These are phyloP conservation scores for Drosophila acutilabella DNA, from an alignment of 2,888 invertebrate species.

Conservation along the genomic window DNA sequence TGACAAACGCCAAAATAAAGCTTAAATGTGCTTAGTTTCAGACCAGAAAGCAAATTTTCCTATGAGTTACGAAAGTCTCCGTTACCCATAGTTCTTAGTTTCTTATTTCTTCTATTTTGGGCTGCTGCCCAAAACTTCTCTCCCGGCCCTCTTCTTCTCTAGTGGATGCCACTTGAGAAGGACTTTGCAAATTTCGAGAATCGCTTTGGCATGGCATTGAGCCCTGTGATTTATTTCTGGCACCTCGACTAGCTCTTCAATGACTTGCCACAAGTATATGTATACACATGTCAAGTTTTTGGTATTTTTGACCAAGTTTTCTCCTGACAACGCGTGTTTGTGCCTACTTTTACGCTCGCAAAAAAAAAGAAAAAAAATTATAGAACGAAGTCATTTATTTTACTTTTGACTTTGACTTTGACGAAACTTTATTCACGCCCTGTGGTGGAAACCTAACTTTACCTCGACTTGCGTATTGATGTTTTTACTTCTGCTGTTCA, in stretches of 20 bases:
- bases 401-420: constrained; percentile 45
- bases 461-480: not conserved
- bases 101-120: constrained; percentile 1
- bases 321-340: constrained; percentile 35
- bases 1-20: constrained; percentile 80
- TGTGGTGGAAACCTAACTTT: not conserved
- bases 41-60: constrained; percentile 33
- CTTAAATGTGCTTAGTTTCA: constrained; percentile 74
- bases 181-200: constrained; percentile 39
- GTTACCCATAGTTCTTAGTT: constrained; percentile 57
- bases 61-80: constrained; percentile 34
- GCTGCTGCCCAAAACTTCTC: not conserved
- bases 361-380: constrained; percentile 4
- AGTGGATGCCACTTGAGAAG: constrained; percentile 27
- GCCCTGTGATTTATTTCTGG: constrained; percentile 67
- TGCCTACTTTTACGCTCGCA: constrained; percentile 37
- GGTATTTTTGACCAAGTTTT: constrained; percentile 17
- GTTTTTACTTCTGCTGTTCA: not conserved
- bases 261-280: constrained; percentile 54
- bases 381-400: constrained; percentile 53
- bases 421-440: constrained; percentile 63
- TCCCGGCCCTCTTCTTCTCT: constrained; percentile 5
- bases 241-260: constrained; percentile 50
- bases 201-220: constrained; percentile 50
- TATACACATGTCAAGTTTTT: constrained; percentile 49